These are phyloP conservation scores for Plecotus auritus DNA, from an alignment of 2,113 vertebrate genomes.

Conservation along the genomic window DNA sequence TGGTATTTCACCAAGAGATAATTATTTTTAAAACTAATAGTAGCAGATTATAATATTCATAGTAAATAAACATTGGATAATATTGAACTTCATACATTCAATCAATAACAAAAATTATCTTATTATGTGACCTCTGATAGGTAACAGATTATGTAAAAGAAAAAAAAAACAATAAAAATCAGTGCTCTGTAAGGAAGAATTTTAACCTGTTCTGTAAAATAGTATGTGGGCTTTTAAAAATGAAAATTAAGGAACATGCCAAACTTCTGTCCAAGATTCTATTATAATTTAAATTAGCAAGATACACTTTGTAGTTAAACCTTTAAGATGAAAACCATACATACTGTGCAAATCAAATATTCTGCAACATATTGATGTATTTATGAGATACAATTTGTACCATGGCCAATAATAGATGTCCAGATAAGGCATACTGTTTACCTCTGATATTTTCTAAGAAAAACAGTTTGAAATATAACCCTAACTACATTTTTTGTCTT, in stretches of 20 bases:
- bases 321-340: not conserved
- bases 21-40: not conserved
- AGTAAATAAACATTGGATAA: conserved; percentile 1
- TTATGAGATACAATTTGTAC: not conserved
- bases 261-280: not conserved
- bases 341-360: not conserved
- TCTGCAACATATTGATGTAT: not conserved
- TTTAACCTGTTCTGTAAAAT: conserved; percentile 4
- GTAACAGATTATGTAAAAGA: not conserved
- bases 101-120: not conserved
- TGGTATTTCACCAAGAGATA: not conserved
- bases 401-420: not conserved
- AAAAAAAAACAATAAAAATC: not conserved
- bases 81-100: not conserved
- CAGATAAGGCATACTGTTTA: not conserved
- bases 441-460: not conserved
- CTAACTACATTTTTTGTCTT: not conserved
- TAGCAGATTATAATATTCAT: not conserved
- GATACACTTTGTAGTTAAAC: not conserved
- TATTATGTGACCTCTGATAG: not conserved
- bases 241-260: not conserved
- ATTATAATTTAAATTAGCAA: conserved; percentile 36
- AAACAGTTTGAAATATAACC: not conserved
- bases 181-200: not conserved
- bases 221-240: conserved; percentile 5